Evolutionary conservation across 2,888 invertebrate species (phyloP).

Genomic region (Dromius quadrimaculatus): DNA sequence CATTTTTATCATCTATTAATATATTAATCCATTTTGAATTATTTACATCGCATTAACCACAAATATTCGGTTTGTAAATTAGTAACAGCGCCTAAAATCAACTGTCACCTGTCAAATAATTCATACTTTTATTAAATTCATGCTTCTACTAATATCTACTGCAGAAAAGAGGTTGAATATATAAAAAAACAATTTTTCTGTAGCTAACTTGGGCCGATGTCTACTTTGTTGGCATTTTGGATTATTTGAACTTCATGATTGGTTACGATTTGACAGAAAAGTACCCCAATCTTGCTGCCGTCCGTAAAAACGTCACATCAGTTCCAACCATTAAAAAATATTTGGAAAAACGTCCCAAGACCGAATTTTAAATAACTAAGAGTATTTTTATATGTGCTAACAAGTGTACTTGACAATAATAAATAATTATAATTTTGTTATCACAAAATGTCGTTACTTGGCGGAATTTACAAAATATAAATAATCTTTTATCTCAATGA

Average conservation of each 20-base stretch:
- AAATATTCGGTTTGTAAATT: too few relatives aligned
- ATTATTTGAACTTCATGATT: constrained; percentile 72
- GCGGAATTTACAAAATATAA: neutral
- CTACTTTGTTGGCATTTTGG: constrained; percentile 71
- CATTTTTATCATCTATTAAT: too few relatives aligned
- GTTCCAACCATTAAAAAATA: constrained; percentile 74
- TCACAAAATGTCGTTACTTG: too few relatives aligned
- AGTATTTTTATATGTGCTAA: too few relatives aligned
- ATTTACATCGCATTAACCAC: too few relatives aligned
- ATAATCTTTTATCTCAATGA: constrained; percentile 15
- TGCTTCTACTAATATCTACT: too few relatives aligned
- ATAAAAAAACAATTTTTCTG: constrained; percentile 53
- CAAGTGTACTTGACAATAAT: too few relatives aligned
- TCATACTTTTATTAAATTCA: too few relatives aligned
- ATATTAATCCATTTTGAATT: too few relatives aligned
- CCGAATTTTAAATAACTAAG: constrained; percentile 63
- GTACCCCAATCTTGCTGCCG: constrained; percentile 71
- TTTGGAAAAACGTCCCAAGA: constrained; percentile 72
- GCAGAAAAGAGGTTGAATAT: too few relatives aligned
- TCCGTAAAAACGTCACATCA: constrained; percentile 70
- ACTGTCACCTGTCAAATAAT: neutral
- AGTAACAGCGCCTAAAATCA: neutral
- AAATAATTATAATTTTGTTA: too few relatives aligned
- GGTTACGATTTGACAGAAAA: constrained; percentile 70
- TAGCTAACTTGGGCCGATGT: constrained; percentile 77